phyloP scores from a whole-genome alignment of 2,113 vertebrate species.

The Cinclus cinclus region DNA sequence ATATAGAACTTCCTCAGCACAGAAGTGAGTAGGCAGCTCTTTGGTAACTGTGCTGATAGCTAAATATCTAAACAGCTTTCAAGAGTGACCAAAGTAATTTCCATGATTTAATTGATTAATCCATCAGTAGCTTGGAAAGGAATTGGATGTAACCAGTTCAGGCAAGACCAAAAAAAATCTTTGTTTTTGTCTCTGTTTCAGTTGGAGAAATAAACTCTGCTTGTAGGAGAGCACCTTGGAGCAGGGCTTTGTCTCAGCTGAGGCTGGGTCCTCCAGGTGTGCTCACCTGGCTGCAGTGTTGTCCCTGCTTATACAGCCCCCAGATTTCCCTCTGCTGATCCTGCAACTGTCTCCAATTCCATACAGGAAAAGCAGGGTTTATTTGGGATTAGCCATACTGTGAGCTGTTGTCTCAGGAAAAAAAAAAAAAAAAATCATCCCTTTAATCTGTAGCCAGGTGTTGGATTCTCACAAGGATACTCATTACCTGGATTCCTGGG shows the following conservation, averaged over 20 bases:
- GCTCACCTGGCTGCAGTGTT: neutral
- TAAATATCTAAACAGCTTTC: neutral
- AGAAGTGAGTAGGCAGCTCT: neutral
- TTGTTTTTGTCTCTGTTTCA: neutral
- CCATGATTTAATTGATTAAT: neutral
- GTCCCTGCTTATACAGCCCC: neutral
- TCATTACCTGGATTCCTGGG: conserved; percentile 33
- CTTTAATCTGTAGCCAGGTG: conserved; percentile 37
- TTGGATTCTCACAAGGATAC: conserved; percentile 45
- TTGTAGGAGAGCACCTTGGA: neutral
- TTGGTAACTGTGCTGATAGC: neutral
- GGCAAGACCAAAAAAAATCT: neutral
- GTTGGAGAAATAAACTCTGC: neutral
- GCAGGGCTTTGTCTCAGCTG: neutral
- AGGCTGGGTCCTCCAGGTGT: neutral
- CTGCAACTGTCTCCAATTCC: neutral
- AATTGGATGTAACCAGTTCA: neutral
- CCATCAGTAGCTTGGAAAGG: neutral
- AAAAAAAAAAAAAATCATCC: neutral
- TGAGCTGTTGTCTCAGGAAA: neutral
- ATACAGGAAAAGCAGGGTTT: neutral
- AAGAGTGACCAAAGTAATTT: neutral
- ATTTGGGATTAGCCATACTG: neutral
- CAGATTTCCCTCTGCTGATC: neutral
- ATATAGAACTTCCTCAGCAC: neutral